These are phyloP conservation scores for Drosophila rubida DNA, from an alignment of 2,888 invertebrate species.

Conservation along the genomic window DNA sequence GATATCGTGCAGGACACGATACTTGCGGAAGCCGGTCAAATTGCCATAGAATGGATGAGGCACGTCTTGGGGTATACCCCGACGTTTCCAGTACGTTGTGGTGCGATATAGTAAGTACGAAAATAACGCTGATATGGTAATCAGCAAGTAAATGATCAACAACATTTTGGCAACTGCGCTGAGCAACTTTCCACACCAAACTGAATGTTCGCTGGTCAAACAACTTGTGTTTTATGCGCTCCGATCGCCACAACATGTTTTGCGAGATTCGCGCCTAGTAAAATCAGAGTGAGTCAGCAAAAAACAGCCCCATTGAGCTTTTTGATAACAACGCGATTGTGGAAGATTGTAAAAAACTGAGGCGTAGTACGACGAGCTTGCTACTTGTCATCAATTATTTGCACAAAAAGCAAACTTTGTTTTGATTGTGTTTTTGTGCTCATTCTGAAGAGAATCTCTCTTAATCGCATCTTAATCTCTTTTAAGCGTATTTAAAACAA, in stretches of 20 bases:
- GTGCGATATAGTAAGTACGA: slow-evolving; percentile 43
- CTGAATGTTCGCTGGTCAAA: neutral
- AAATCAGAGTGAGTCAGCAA: slow-evolving; percentile 15
- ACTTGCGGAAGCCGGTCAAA: slow-evolving; percentile 41
- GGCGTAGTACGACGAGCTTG: neutral
- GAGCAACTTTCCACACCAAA: neutral
- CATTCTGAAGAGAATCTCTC: neutral
- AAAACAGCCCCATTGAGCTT: neutral
- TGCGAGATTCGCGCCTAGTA: neutral
- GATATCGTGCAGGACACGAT: slow-evolving; percentile 34
- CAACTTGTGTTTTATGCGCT: neutral
- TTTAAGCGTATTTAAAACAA: too few relatives aligned
- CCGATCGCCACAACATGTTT: neutral
- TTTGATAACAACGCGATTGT: neutral
- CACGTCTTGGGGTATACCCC: slow-evolving; percentile 47
- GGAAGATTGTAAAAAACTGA: neutral
- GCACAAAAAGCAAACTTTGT: neutral
- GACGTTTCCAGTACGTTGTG: slow-evolving; percentile 43
- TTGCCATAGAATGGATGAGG: slow-evolving; percentile 58
- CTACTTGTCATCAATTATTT: slow-evolving; percentile 2
- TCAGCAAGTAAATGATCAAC: slow-evolving; percentile 42
- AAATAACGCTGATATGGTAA: slow-evolving; percentile 37
- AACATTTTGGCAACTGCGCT: slow-evolving; percentile 29
- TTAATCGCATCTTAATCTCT: too few relatives aligned
- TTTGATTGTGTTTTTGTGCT: neutral